Percentiles rank a stretch among this genome's conserved stretches.
These are phyloP conservation scores for Folsomia candida DNA, from an alignment of 2,888 invertebrate species.

Conservation along the genomic window DNA sequence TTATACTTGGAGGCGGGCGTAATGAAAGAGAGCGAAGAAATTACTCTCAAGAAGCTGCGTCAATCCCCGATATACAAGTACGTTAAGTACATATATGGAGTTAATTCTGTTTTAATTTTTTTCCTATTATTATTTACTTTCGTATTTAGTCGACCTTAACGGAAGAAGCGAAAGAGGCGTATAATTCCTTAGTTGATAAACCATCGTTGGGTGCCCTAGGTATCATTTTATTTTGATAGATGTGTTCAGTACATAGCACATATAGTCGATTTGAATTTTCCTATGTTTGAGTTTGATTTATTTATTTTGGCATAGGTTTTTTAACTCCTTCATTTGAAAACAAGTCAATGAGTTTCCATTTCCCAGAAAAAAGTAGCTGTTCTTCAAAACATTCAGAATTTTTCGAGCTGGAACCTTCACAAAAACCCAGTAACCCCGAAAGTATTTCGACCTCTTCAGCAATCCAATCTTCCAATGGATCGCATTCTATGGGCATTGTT, in stretches of 20 bases:
- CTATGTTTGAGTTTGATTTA: conserved; percentile 5
- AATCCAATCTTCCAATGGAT: not conserved
- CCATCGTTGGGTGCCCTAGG: conserved; percentile 54
- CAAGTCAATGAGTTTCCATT: conserved; percentile 49
- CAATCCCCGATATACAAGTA: conserved; percentile 85
- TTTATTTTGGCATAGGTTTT: conserved; percentile 40
- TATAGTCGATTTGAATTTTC: too few relatives aligned
- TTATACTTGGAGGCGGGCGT: conserved; percentile 61
- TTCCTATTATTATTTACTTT: conserved; percentile 38
- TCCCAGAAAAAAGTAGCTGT: conserved; percentile 49
- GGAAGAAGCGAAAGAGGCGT: conserved; percentile 87
- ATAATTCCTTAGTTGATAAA: conserved; percentile 85
- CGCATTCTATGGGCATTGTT: not conserved
- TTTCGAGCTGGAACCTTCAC: conserved; percentile 33
- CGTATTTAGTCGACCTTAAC: conserved; percentile 72
- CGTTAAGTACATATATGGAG: conserved; percentile 57
- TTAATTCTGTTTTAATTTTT: conserved; percentile 26
- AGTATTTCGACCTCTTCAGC: not conserved
- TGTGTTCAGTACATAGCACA: too few relatives aligned
- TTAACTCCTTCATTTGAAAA: conserved; percentile 50
- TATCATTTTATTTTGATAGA: conserved; percentile 25
- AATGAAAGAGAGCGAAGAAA: conserved; percentile 73
- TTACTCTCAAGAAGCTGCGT: conserved; percentile 83
- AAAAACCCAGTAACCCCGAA: not conserved
- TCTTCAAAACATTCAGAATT: conserved; percentile 48